A percentile compares a stretch with the other conserved stretches of the same genome.
phyloP scores from a whole-genome alignment of 1,140 invertebrate species.

The Micrasema longulum region DNA sequence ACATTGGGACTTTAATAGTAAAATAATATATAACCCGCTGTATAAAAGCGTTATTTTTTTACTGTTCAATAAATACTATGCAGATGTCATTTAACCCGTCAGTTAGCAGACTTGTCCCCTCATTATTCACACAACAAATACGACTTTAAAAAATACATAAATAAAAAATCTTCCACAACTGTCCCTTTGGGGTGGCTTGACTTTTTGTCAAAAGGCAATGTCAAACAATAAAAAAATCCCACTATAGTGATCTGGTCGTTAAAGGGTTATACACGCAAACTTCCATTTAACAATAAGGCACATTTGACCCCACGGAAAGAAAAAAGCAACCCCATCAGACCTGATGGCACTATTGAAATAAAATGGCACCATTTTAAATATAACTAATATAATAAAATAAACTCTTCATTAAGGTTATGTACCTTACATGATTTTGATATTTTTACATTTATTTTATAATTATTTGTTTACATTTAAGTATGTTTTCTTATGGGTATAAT shows the following conservation, averaged over 20 bases:
- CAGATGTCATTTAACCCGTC: slow-evolving; percentile 45
- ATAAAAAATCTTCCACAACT: slow-evolving; percentile 47
- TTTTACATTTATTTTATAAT: too few relatives aligned
- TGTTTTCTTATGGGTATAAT: too few relatives aligned
- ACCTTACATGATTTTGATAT: too few relatives aligned
- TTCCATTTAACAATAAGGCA: slow-evolving; percentile 44
- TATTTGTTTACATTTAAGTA: too few relatives aligned
- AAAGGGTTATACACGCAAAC: slow-evolving; percentile 49
- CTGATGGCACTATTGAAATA: too few relatives aligned
- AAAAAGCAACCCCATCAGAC: slow-evolving; percentile 19
- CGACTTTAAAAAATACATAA: slow-evolving; percentile 42
- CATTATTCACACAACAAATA: slow-evolving; percentile 50
- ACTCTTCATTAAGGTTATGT: too few relatives aligned
- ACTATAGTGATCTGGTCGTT: slow-evolving; percentile 34
- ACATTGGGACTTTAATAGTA: too few relatives aligned
- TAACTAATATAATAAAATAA: too few relatives aligned
- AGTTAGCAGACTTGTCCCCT: slow-evolving; percentile 51
- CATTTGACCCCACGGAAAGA: slow-evolving; percentile 38
- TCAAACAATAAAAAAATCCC: slow-evolving; percentile 41
- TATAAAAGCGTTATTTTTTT: too few relatives aligned
- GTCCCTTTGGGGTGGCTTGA: slow-evolving; percentile 46
- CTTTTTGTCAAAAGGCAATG: slow-evolving; percentile 45
- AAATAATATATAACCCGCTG: too few relatives aligned
- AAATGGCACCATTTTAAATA: too few relatives aligned
- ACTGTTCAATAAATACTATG: too few relatives aligned